A percentile compares a stretch with the other conserved stretches of the same genome.
phyloP scores from a whole-genome alignment of 2,113 vertebrate species.

The Montifringilla adamsi region DNA sequence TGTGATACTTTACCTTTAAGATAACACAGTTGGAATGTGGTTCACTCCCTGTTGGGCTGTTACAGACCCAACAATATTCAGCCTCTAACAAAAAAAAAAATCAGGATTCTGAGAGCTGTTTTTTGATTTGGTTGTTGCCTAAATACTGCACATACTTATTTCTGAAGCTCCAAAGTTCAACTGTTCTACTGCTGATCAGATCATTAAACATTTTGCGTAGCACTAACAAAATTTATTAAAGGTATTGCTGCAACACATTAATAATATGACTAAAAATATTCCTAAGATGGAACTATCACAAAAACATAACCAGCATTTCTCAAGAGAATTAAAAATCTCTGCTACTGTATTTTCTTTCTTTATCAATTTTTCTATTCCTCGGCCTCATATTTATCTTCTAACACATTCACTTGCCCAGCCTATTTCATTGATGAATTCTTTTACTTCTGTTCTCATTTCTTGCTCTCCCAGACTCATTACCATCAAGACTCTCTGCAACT shows the following conservation, averaged over 20 bases:
- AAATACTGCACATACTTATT: background rate
- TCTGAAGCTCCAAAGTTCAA: constrained; percentile 1
- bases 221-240: background rate
- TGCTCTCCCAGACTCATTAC: background rate
- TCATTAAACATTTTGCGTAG: background rate
- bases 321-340: background rate
- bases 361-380: background rate
- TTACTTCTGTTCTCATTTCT: background rate
- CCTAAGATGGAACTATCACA: background rate
- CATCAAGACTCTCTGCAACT: background rate
- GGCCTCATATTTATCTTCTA: background rate
- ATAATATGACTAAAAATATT: background rate
- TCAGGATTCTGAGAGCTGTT: background rate
- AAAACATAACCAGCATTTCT: background rate
- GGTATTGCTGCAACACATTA: background rate
- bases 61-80: background rate
- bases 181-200: background rate
- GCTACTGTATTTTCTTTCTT: background rate
- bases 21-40: background rate
- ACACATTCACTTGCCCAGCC: background rate
- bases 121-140: background rate
- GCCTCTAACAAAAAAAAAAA: background rate
- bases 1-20: background rate
- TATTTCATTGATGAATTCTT: background rate
- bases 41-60: background rate